Percentiles rank a stretch among this genome's conserved stretches.
phyloP scores from a whole-genome alignment of 2,888 invertebrate genomes.

The Homarus gammarus region DNA sequence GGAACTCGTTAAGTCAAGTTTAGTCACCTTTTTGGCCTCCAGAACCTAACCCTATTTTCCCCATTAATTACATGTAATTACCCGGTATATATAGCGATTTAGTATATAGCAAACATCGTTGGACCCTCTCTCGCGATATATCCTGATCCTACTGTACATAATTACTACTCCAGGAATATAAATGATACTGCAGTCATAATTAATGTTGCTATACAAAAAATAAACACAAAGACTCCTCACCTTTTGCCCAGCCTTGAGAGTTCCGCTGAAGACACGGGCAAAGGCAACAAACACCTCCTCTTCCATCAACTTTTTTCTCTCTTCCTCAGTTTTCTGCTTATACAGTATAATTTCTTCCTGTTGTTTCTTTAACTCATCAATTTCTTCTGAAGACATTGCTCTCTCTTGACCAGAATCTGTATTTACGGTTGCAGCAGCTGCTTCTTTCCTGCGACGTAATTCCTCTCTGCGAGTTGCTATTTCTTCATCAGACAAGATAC shows the following conservation, averaged over 20 bases:
- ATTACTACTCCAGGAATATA: too few relatives aligned
- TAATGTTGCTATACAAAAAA: too few relatives aligned
- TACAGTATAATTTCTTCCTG: conserved; percentile 48
- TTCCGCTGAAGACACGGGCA: conserved; percentile 95
- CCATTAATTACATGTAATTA: too few relatives aligned
- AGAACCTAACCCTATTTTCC: too few relatives aligned
- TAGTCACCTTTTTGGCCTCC: too few relatives aligned
- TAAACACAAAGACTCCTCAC: too few relatives aligned
- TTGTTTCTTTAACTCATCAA: conserved; percentile 44
- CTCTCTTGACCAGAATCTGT: not conserved
- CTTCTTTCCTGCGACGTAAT: conserved; percentile 85
- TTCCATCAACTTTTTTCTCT: conserved; percentile 74
- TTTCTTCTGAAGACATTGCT: conserved; percentile 46
- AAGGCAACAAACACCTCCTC: conserved; percentile 91
- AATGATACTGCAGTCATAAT: too few relatives aligned
- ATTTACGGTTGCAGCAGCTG: conserved; percentile 75
- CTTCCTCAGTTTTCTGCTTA: conserved; percentile 36
- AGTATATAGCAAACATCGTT: too few relatives aligned
- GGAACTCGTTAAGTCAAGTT: too few relatives aligned
- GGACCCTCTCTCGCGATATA: too few relatives aligned
- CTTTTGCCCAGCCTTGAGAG: conserved; percentile 86
- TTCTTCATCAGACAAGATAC: conserved; percentile 85
- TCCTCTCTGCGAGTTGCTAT: conserved; percentile 85
- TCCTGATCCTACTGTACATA: too few relatives aligned
- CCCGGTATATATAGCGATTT: too few relatives aligned